These are phyloP conservation scores for Papilio demoleus DNA, from an alignment of 2,888 invertebrate species.

Conservation along the genomic window DNA sequence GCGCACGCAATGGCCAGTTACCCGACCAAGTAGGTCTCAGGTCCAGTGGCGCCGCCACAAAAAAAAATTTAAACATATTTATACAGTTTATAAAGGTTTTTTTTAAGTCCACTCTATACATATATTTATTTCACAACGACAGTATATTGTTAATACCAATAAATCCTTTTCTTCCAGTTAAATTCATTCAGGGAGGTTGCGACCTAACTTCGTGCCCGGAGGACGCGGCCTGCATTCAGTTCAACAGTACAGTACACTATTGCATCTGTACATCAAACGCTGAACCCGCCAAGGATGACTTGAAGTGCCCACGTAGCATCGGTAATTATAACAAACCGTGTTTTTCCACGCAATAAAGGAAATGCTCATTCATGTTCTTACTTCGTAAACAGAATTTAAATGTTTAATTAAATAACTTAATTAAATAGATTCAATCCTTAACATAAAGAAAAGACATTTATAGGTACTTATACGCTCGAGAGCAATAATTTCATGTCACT, in stretches of 20 bases:
- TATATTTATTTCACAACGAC: no score
- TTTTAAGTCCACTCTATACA: no score
- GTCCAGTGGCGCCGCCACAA: no score
- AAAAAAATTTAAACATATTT: no score
- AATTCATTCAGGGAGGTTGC: slow-evolving; percentile 70
- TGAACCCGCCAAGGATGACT: slow-evolving; percentile 84
- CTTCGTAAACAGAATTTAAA: neutral
- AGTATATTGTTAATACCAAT: neutral
- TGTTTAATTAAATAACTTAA: neutral
- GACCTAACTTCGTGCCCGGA: slow-evolving; percentile 81
- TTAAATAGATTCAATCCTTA: neutral
- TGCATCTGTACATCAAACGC: slow-evolving; percentile 88
- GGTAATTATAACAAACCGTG: slow-evolving; percentile 65
- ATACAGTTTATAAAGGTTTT: no score
- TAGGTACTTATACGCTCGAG: no score
- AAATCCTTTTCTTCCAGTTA: slow-evolving; percentile 53
- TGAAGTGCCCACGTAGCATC: slow-evolving; percentile 85
- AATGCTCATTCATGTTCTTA: neutral
- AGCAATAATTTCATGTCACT: no score
- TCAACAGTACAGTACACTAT: slow-evolving; percentile 77
- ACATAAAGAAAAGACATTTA: neutral
- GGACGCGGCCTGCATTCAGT: slow-evolving; percentile 85
- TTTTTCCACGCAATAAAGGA: slow-evolving; percentile 14
- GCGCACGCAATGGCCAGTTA: no score
- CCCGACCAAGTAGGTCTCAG: no score